Base-by-base conservation (phyloP, 2,888 invertebrate species). In the Epinotia demarniana region DNA sequence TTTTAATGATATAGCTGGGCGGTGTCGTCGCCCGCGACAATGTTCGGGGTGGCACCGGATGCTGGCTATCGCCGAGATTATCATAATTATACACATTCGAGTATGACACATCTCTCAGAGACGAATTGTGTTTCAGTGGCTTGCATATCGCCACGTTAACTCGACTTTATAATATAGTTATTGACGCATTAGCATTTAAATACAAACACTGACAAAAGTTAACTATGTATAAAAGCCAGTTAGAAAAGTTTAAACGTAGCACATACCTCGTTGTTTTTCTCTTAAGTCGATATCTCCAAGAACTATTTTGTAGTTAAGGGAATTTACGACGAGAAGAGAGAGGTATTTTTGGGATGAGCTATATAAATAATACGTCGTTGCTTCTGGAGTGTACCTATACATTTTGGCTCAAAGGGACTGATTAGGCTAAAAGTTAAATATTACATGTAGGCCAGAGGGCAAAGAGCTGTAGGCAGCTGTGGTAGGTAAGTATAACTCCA, bases 21-120 rank as follows among this genome's bases (percentile, higher is more conserved):
- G 43, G 75, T 62, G 78, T 81, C 85, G 88, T 88, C 85, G 84
- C 73, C 79, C 53, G 72, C 82, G 80, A 86, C 89, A 88, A 88
- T 89, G 84, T 80, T 79, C 72, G 78, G 82, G 83, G 82, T 83
- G 84, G 85, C 81, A 83, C 87, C 89, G 91, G 91, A 90, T 90
- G 89, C 84, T 80, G 75, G 81, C 80, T 82, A 87, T 86, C 83
- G 82, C 80, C 78, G 79, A 76, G 81, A 91, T 91, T 90, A 90
- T 83, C 89, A 90, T 90, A 89, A 84, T 88, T 64, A 80, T 79
- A 79, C 78, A 71, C 39, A 61, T 62, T 72, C 66, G 77, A 76
- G 79, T 73, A 73, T 76, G 77, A 78, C 78, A 78, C 77, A 80
- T 81, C 79, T 78, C 79, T 79, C 77, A 78, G 72, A 80, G 73